These are phyloP conservation scores for Uromys caudimaculatus DNA, from an alignment of 2,797 vertebrate species.

Conservation along the genomic window DNA sequence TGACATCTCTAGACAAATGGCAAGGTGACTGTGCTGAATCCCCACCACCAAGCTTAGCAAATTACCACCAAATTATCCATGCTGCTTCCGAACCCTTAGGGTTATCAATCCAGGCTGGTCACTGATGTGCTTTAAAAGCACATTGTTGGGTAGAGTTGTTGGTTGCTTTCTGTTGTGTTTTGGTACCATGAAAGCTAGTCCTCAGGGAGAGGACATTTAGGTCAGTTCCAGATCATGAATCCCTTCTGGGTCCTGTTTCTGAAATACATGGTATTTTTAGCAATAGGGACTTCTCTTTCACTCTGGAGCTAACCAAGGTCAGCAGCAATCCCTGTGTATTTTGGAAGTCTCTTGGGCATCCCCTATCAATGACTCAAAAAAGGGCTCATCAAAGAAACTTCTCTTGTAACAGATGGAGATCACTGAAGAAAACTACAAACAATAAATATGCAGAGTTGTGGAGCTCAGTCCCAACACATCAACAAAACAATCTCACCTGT, in stretches of 20 bases:
- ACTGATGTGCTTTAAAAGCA: background rate
- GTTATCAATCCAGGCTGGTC: background rate
- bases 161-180: background rate
- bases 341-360: background rate
- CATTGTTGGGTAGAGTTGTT: background rate
- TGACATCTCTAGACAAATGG: background rate
- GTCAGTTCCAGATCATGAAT: background rate
- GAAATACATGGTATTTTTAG: background rate
- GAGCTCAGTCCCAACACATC: background rate
- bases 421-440: background rate
- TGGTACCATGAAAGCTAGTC: background rate
- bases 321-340: background rate
- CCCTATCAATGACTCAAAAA: background rate
- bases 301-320: background rate
- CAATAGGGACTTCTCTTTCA: background rate
- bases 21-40: background rate
- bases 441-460: background rate
- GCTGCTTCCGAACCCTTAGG: too few relatives aligned
- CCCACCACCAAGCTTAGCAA: background rate
- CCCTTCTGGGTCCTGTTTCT: background rate
- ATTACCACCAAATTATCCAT: background rate
- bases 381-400: background rate
- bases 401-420: background rate
- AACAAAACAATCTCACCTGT: background rate
- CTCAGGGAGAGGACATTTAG: background rate